phyloP scores from a whole-genome alignment of 2,797 vertebrate species.

The Sternotherus odoratus region DNA sequence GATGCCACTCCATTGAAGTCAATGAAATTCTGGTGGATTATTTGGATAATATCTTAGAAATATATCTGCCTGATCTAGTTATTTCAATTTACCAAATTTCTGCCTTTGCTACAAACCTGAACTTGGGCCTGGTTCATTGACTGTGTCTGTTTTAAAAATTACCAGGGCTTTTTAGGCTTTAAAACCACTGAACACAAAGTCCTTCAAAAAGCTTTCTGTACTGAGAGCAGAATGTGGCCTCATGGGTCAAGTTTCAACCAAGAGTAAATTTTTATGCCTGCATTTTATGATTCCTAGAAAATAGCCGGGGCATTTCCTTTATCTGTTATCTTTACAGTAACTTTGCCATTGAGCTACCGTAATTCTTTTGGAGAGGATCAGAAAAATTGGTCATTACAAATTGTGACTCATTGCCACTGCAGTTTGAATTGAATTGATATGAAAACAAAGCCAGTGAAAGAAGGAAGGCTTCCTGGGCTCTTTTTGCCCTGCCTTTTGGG shows the following conservation, averaged over 20 bases:
- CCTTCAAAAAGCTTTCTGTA: conserved; percentile 33
- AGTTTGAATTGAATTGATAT: conserved; percentile 26
- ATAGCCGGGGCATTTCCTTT: not conserved
- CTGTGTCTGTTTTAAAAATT: conserved; percentile 8
- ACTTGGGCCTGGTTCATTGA: not conserved
- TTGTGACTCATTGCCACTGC: not conserved
- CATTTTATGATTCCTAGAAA: conserved; percentile 15
- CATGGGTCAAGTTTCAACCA: conserved; percentile 23
- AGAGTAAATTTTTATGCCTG: conserved; percentile 8
- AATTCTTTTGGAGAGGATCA: conserved; percentile 1
- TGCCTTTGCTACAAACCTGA: not conserved
- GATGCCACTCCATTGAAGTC: not conserved
- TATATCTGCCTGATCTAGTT: not conserved
- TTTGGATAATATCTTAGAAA: not conserved
- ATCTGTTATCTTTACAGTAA: conserved; percentile 23
- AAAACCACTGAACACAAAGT: not conserved
- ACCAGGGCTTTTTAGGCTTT: not conserved
- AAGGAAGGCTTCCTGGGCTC: not conserved
- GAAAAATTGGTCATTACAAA: not conserved
- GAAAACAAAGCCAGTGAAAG: conserved; percentile 31
- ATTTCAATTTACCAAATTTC: not conserved
- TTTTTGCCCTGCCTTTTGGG: not conserved
- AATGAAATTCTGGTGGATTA: not conserved
- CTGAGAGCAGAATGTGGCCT: not conserved
- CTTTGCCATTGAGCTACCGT: conserved; percentile 18